These are phyloP conservation scores for Palythoa grandiflora DNA, from an alignment of 92 coral and sea anemone genomes.

Conservation along the genomic window DNA sequence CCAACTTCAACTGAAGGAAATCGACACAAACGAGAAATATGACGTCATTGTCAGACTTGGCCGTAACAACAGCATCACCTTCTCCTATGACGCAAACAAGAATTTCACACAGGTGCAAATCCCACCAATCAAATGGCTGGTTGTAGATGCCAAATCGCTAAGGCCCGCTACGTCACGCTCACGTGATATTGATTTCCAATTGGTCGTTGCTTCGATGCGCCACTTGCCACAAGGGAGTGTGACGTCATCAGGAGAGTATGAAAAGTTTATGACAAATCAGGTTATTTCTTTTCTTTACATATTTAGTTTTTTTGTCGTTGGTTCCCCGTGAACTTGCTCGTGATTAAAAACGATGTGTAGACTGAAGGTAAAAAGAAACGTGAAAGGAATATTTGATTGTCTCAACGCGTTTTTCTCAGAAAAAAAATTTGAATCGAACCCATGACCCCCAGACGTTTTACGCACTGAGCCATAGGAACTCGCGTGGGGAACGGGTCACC, in stretches of 20 bases:
- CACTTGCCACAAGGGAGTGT: slow-evolving; percentile 51
- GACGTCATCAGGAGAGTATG: slow-evolving; percentile 58
- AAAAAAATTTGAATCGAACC: no score
- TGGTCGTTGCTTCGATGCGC: slow-evolving; percentile 64
- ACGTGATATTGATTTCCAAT: slow-evolving; percentile 74
- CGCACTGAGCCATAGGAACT: no score
- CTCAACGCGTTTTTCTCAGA: no score
- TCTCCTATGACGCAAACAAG: slow-evolving; percentile 59
- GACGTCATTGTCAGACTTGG: slow-evolving; percentile 64
- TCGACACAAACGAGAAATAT: slow-evolving; percentile 40
- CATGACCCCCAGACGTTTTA: no score
- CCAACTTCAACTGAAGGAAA: not conserved
- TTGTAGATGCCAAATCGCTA: slow-evolving; percentile 69
- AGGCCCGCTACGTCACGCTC: slow-evolving; percentile 56
- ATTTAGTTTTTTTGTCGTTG: not conserved
- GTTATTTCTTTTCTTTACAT: not conserved
- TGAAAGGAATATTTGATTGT: no score
- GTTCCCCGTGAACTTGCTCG: no score
- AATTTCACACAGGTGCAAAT: slow-evolving; percentile 63
- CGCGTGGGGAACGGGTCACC: no score
- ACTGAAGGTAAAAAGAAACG: no score
- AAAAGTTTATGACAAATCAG: slow-evolving; percentile 60
- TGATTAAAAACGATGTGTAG: no score
- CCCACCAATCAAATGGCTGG: slow-evolving; percentile 83
- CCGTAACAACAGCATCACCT: slow-evolving; percentile 53